Base-by-base conservation (phyloP, 2,797 vertebrate genomes). In the Eutrigla gurnardus region DNA sequence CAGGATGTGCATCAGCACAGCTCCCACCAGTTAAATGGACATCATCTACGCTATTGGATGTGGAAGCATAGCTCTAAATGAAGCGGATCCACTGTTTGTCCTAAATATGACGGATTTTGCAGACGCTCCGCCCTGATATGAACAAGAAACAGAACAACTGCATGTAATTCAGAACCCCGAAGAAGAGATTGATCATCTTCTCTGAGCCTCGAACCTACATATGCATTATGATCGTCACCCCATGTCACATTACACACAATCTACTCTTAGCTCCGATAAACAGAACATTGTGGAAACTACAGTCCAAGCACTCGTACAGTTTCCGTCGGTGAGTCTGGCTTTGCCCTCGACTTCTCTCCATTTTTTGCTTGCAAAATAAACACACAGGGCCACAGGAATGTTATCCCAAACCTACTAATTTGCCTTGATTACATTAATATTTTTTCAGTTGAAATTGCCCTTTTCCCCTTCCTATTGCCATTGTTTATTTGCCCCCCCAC, bases 401-500 rank as follows among this genome's bases (percentile, higher is more conserved):
- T 92, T 93, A 89, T 93, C 91, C 90, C 73, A 88, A 92, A 91
- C 86, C 77, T 81, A 86, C 93, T 94, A 92, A 96, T 95, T 93
- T 90, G 82, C 83, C 87, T 74, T 93, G 92, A 95, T 95, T 94
- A 73, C 93, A 94, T 94, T 95, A 90, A 95, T 95, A 94, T 95
- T 93, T 95, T 86, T 93, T 90, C 8, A 59, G 87, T 78, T 83
- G 65, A 95, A 95, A 95, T 93, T 91, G 91, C 82, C 89, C 92
- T 87, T 94, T 94, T 94, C 94, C 93, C 76, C 88, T 95, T 94
- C 92, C 92, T 92, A 92, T 93, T 88, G 86, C 91, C 3, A 64
- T 80, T 93, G 92, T 94, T 94, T 94, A 82, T 93, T 93, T 93
- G 88, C 84, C 72, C 25, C 40, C 61, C 63, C 32, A 10, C 70